Evolutionary conservation across 1,140 invertebrate genomes (phyloP).

Genomic region (Drosophila kurseongensis): DNA sequence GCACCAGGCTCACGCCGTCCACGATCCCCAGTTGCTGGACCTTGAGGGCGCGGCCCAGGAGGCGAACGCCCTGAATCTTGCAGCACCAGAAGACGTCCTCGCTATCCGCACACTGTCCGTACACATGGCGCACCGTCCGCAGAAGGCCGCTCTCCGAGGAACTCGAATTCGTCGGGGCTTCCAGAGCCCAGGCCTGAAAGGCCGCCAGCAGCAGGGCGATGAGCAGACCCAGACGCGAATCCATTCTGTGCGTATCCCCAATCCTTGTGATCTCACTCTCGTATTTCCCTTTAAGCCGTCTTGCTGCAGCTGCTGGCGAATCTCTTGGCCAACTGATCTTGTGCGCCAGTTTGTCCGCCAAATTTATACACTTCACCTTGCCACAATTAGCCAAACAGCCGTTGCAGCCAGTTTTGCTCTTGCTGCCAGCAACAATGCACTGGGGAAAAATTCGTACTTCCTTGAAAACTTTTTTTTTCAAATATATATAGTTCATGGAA

Average conservation of each 20-base stretch:
- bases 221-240: conserved; percentile 66
- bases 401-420: conserved; percentile 71
- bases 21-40: conserved; percentile 87
- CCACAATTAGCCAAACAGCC: conserved; percentile 81
- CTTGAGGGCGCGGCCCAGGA: conserved; percentile 87
- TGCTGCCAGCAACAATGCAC: conserved; percentile 13
- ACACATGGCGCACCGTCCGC: conserved; percentile 85
- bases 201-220: conserved; percentile 58
- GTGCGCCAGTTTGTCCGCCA: conserved; percentile 63
- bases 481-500: too few species aligned
- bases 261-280: conserved; percentile 17
- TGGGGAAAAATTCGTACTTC: too few species aligned
- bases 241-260: conserved; percentile 49
- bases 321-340: conserved; percentile 81
- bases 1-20: conserved; percentile 87
- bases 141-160: conserved; percentile 59
- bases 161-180: conserved; percentile 14
- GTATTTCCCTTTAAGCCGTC: conserved; percentile 11
- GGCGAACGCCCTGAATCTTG: conserved; percentile 88
- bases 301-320: conserved; percentile 49
- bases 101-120: conserved; percentile 87
- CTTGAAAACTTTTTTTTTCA: too few species aligned
- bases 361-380: conserved; percentile 83
- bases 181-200: conserved; percentile 38
- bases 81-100: conserved; percentile 88